Evolutionary conservation across 37 sponge, comb jelly and placozoan genomes (phyloP), one percentile per base, ranked within the genome.

Genomic region (Spongilla lacustris): DNA sequence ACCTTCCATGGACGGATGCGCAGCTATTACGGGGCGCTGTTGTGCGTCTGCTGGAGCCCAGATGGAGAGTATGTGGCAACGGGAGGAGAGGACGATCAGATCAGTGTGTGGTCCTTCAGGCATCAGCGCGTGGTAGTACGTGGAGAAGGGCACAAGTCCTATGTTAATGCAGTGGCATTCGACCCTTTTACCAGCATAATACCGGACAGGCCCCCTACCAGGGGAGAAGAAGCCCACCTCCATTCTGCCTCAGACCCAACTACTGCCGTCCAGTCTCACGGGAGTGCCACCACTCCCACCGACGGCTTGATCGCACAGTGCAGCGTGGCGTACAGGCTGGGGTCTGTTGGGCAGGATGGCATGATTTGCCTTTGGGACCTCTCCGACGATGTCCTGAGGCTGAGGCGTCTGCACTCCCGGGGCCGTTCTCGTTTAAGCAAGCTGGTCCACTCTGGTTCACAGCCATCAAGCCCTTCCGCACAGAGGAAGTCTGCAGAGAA

Each of bases 31-130:
- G 99, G 99, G 28, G 96, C 94, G 2, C 67, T 98, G 2, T 81
- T 93, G 27, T 98, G 98, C 71, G 96, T 98, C 17, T 94, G 95
- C 48, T 98, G 99, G 99, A 98, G 99, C 70, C 96, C 97, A 4
- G 99, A 98, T 68, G 94, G 98, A 23, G 89, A 88, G 83, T 95
- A 89, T 37, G 77, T 93, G 28, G 99, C 86, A 29, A 95, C 97
- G 4, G 99, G 99, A 73, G 96, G 98, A 26, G 99, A 98, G 68
- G 97, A 97, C 75, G 99, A 98, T 72, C 74, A 97, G 38, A 90
- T 98, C 29, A 94, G 91, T 12, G 93, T 98, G 24, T 98, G 96
- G 96, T 93, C 98, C 8, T 86, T 93, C 36, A 77, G 92, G 1
- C 90, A 94, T 23, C 75, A 83, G 81, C 74, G 71, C n/a, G 90